phyloP scores from a whole-genome alignment of 2,888 invertebrate genomes.

The Unio pictorum region DNA sequence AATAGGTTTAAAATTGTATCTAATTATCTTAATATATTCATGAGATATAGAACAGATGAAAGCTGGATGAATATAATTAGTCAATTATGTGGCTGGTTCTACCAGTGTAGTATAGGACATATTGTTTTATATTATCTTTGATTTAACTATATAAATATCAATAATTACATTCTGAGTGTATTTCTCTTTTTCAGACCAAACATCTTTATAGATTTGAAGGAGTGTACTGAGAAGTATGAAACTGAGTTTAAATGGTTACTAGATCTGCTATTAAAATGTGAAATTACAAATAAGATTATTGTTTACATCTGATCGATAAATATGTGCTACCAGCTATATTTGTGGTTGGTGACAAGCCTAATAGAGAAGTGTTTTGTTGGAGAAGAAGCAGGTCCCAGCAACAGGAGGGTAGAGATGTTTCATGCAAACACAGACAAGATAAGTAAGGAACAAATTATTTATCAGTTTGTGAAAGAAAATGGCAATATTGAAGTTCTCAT shows the following conservation, averaged over 20 bases:
- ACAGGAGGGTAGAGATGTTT: slow-evolving; percentile 20
- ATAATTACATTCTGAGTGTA: not conserved
- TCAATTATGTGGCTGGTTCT: no score
- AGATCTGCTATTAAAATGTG: not conserved
- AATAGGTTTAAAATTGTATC: no score
- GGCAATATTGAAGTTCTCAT: slow-evolving; percentile 12
- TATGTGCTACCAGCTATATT: slow-evolving; percentile 11
- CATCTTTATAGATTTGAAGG: slow-evolving; percentile 7
- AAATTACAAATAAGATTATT: slow-evolving; percentile 5
- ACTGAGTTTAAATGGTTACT: slow-evolving; percentile 8
- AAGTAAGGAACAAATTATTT: slow-evolving; percentile 13
- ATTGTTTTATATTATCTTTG: no score
- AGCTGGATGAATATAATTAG: no score
- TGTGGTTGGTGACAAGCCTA: slow-evolving; percentile 11
- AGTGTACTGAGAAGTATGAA: slow-evolving; percentile 9
- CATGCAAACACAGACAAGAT: slow-evolving; percentile 20
- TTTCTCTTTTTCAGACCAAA: slow-evolving; percentile 12
- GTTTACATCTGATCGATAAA: slow-evolving; percentile 21
- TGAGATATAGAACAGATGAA: no score
- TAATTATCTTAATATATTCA: no score
- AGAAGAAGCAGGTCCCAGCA: not conserved
- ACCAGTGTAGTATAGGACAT: no score
- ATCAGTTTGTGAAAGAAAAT: slow-evolving; percentile 7
- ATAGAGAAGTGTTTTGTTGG: slow-evolving; percentile 4
- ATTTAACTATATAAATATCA: no score